Evolutionary conservation across 2,113 vertebrate genomes (phyloP).

Genomic region (Pteruthius melanotis): DNA sequence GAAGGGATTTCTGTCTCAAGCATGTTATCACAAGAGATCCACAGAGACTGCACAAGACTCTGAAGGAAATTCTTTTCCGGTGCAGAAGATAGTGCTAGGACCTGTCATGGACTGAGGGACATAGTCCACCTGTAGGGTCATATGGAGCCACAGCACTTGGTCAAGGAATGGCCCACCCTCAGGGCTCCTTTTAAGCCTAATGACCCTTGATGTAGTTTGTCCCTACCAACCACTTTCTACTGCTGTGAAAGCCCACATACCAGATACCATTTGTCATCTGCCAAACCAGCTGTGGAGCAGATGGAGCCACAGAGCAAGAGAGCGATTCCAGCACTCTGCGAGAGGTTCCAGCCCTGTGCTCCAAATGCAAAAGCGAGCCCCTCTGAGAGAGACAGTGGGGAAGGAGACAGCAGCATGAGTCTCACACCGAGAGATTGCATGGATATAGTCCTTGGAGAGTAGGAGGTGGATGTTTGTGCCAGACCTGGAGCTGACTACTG

Average conservation of each 20-base stretch:
- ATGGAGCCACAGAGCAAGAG: neutral
- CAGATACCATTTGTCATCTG: neutral
- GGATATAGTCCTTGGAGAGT: neutral
- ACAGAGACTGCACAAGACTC: neutral
- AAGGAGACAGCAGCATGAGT: neutral
- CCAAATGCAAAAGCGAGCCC: neutral
- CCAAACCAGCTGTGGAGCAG: neutral
- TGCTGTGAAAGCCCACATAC: neutral
- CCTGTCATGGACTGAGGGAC: neutral
- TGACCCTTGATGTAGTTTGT: neutral
- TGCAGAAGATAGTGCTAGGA: neutral
- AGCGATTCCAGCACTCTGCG: neutral
- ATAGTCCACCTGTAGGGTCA: neutral
- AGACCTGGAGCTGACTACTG: neutral
- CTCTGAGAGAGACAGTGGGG: neutral
- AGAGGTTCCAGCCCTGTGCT: neutral
- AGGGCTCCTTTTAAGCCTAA: neutral
- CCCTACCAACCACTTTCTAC: neutral
- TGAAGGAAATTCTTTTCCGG: neutral
- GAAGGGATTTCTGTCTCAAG: neutral
- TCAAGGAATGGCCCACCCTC: neutral
- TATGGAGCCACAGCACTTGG: neutral
- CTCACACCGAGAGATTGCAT: accelerated
- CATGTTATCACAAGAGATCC: neutral
- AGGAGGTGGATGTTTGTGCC: neutral